These are phyloP conservation scores for Cataglyphis rosenhaueri DNA, from an alignment of 2,888 invertebrate genomes.

Conservation along the genomic window DNA sequence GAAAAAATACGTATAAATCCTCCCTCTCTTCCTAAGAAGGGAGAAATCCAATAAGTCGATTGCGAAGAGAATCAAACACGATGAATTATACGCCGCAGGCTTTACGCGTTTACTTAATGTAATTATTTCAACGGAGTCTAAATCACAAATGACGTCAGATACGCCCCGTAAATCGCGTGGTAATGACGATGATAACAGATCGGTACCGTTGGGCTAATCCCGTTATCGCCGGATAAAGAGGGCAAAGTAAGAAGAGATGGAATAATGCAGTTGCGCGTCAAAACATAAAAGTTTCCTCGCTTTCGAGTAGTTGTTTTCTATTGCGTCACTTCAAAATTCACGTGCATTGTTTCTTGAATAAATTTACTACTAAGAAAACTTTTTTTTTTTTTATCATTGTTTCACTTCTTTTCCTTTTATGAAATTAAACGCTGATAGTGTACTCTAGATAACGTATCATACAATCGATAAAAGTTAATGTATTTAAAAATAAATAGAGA, in stretches of 20 bases:
- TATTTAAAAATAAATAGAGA: background rate
- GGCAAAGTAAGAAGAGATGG: constrained; percentile 34
- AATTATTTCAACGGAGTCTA: constrained; percentile 31
- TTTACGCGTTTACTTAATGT: constrained; percentile 20
- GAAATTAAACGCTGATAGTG: background rate
- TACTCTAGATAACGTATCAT: too few relatives aligned
- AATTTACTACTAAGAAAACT: background rate
- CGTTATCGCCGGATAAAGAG: constrained; percentile 60
- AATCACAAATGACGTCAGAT: constrained; percentile 30
- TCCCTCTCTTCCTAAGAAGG: background rate
- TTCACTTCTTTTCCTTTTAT: background rate
- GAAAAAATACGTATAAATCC: background rate
- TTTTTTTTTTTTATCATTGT: constrained; percentile 29
- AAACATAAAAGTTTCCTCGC: constrained; percentile 55
- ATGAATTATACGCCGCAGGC: background rate
- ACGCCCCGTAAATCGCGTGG: constrained; percentile 18
- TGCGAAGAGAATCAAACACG: constrained; percentile 5
- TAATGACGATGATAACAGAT: constrained; percentile 56
- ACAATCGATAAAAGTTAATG: background rate
- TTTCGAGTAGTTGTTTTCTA: constrained; percentile 12
- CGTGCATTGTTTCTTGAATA: background rate
- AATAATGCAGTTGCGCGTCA: constrained; percentile 32
- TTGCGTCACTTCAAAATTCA: background rate
- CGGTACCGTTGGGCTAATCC: constrained; percentile 47
- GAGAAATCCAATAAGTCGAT: constrained; percentile 15